Evolutionary conservation across 2,888 invertebrate genomes (phyloP), one percentile per base, ranked within the genome.

Genomic region (Villa cingulata): DNA sequence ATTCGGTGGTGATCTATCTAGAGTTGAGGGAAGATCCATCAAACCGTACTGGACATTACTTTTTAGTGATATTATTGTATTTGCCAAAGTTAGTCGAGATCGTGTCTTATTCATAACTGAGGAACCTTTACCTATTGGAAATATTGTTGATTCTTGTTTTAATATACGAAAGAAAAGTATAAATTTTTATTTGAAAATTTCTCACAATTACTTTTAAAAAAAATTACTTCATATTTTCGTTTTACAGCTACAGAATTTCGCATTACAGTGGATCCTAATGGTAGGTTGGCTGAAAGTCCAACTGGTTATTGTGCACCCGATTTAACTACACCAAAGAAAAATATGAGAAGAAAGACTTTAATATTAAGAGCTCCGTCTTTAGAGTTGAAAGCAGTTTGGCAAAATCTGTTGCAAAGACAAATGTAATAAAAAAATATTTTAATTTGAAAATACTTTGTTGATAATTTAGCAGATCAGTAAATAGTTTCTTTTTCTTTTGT

Each of bases 341-440:
- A 70, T 45, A 74, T 80, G 0, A 72, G 81, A 45, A 76, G 81
- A 56, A 74, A 83, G 56, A 81, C 84, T 18, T 70, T 89, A 15
- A 77, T 84, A 2, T 67, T 90, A 15, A 72, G 88, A 44, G 87
- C 89, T 2, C 88, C 89, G 1, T 86, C 83, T 2, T 75, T 83
- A 49, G 89, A 89, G 64, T 69, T 88, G 37, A 90, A 90, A 64
- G 88, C 89, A 36, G 87, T 89, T 10, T 90, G 89, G 89, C 88
- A 89, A 70, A 89, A 87, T 67, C 73, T 89, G 48, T 74, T 90
- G 20, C 86, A 88, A 60, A 74, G 88, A 53, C 89, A 89, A 72
- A 86, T 89, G 88, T 88, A 70, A 80, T 81, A 52, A 23, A 6
- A 23, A n/a, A n/a, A 12, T 39, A 5, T 15, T 18, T 9, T 18